Conservation (phyloP, 2,113 vertebrate species). For the Perca schrenkii region DNA sequence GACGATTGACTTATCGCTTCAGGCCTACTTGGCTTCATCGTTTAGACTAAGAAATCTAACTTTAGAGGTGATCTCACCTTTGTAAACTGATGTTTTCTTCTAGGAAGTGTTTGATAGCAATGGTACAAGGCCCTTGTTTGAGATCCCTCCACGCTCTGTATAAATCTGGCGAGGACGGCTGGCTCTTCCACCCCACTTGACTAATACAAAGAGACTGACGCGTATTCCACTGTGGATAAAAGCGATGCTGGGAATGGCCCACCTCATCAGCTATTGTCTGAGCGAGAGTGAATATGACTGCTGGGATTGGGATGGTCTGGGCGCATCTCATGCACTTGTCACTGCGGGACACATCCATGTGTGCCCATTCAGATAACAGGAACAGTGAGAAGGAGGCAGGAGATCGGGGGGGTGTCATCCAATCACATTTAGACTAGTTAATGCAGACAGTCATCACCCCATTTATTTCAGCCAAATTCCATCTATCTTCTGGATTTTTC, state of each 20-base stretch:
- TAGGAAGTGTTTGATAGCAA: constrained; percentile 21
- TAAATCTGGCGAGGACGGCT: constrained; percentile 32
- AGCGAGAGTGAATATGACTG: constrained; percentile 75
- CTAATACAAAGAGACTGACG: constrained; percentile 72
- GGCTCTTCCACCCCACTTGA: constrained; percentile 49
- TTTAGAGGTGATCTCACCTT: not conserved
- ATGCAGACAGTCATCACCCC: constrained; percentile 38
- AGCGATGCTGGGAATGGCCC: constrained; percentile 56
- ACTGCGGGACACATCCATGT: constrained; percentile 52
- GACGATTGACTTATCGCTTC: rapidly evolving
- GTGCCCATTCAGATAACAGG: constrained; percentile 49
- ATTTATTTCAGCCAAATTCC: constrained; percentile 33
- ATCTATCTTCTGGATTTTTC: constrained; percentile 29
- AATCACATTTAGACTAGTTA: constrained; percentile 38
- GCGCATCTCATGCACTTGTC: constrained; percentile 68
- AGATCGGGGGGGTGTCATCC: constrained; percentile 3
- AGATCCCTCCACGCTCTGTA: constrained; percentile 21
- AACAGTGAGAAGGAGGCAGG: constrained; percentile 8
- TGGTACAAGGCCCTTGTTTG: constrained; percentile 32
- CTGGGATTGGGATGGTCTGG: constrained; percentile 65
- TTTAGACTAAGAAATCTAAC: not conserved
- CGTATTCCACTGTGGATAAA: constrained; percentile 61
- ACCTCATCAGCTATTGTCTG: constrained; percentile 75
- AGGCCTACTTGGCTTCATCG: not conserved
- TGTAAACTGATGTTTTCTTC: not conserved